Conservation (phyloP, 2,113 vertebrate species). For the Protobothrops mucrosquamatus region DNA sequence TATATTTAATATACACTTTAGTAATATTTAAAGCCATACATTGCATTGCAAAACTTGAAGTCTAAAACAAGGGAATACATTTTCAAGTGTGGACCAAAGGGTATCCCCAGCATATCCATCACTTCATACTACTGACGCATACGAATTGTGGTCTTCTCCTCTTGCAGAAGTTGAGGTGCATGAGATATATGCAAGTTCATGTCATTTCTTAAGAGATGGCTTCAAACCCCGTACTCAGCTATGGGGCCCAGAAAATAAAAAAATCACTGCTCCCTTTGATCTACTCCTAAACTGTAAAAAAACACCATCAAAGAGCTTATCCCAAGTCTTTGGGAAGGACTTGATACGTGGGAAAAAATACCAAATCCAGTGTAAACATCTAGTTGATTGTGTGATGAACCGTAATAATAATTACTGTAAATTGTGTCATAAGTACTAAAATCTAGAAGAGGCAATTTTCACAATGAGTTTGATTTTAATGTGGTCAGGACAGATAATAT, state of each 20-base stretch:
- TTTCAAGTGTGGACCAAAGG: background rate
- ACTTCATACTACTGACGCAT: background rate
- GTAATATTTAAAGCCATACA: background rate
- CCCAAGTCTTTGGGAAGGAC: background rate
- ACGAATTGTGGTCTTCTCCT: background rate
- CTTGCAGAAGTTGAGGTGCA: background rate
- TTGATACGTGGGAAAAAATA: background rate
- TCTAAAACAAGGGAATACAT: too few species aligned
- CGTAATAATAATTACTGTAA: background rate
- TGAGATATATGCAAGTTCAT: background rate
- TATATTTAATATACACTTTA: background rate
- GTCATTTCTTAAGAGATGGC: background rate
- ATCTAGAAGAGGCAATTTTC: background rate
- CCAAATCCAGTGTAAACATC: background rate
- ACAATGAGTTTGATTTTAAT: background rate
- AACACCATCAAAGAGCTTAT: background rate
- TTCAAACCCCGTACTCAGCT: background rate
- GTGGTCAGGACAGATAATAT: background rate
- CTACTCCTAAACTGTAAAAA: background rate
- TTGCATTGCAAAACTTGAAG: background rate
- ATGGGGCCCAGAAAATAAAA: background rate
- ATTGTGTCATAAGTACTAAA: background rate
- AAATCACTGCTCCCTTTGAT: background rate
- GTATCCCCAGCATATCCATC: background rate
- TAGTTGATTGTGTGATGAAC: background rate